A percentile compares a stretch with the other conserved stretches of the same genome.
These are phyloP conservation scores for Halictus quadricinctus DNA, from an alignment of 2,888 invertebrate species.

Conservation along the genomic window DNA sequence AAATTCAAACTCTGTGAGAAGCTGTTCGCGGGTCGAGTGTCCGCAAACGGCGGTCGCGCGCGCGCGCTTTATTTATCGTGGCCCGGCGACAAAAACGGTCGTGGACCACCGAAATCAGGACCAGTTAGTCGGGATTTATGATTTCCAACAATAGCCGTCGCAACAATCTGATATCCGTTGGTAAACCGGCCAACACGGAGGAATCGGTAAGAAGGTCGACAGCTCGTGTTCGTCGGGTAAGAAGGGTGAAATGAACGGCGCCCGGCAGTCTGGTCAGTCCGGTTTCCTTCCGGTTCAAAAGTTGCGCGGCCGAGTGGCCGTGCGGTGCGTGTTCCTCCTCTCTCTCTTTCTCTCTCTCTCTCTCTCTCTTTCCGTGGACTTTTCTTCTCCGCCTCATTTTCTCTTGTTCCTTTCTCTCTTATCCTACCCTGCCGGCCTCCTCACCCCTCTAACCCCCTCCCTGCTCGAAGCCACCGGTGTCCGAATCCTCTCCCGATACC, in stretches of 20 bases:
- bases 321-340: neutral
- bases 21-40: constrained; percentile 2
- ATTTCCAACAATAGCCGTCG: constrained; percentile 43
- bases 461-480: neutral
- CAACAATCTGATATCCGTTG: constrained; percentile 41
- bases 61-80: constrained; percentile 12
- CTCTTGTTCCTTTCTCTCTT: neutral
- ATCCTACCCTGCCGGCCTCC: neutral
- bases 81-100: constrained; percentile 13
- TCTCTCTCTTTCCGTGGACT: constrained; percentile 3
- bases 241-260: constrained; percentile 77
- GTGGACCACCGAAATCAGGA: constrained; percentile 30
- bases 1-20: constrained; percentile 25
- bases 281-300: constrained; percentile 76
- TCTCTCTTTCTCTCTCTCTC: constrained; percentile 25
- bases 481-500: constrained; percentile 37
- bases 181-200: constrained; percentile 28
- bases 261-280: constrained; percentile 79
- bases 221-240: constrained; percentile 42
- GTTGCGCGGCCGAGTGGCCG: constrained; percentile 62
- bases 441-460: neutral
- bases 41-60: neutral
- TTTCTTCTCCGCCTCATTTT: constrained; percentile 10
- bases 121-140: constrained; percentile 55
- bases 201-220: constrained; percentile 55